phyloP scores from a whole-genome alignment of 2,113 vertebrate species.

The Gobiocypris rarus region DNA sequence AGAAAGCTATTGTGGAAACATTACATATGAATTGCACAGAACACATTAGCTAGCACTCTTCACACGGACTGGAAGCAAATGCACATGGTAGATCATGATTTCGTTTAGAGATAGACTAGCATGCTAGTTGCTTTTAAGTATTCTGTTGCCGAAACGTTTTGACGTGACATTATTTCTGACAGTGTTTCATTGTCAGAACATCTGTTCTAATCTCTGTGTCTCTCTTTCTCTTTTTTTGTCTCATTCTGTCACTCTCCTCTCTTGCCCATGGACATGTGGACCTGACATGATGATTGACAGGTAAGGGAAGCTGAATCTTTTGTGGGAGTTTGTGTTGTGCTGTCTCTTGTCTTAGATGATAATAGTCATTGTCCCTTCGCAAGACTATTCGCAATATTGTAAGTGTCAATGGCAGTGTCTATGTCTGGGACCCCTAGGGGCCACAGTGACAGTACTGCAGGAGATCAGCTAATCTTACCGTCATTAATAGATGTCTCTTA shows the following conservation, averaged over 20 bases:
- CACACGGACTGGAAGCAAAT: not conserved
- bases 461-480: not conserved
- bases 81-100: not conserved
- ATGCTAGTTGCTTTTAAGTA: constrained; percentile 5
- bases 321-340: constrained; percentile 39
- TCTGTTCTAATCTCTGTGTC: not conserved
- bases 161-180: constrained; percentile 8
- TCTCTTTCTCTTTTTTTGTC: not conserved
- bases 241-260: constrained; percentile 13
- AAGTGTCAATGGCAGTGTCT: not conserved
- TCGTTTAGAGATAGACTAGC: not conserved
- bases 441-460: not conserved
- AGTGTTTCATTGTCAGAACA: not conserved
- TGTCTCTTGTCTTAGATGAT: not conserved
- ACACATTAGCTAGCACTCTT: not conserved
- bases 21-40: not conserved
- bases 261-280: constrained; percentile 16
- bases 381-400: not conserved
- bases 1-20: not conserved
- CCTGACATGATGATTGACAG: constrained; percentile 34
- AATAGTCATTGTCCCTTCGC: not conserved
- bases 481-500: not conserved
- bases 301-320: constrained; percentile 23
- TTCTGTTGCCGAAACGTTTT: not conserved
- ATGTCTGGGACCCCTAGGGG: not conserved